Percentiles rank a stretch among this genome's conserved stretches.
Evolutionary conservation across 2,888 invertebrate species (phyloP).

Genomic region (Gastrophysa polygoni): DNA sequence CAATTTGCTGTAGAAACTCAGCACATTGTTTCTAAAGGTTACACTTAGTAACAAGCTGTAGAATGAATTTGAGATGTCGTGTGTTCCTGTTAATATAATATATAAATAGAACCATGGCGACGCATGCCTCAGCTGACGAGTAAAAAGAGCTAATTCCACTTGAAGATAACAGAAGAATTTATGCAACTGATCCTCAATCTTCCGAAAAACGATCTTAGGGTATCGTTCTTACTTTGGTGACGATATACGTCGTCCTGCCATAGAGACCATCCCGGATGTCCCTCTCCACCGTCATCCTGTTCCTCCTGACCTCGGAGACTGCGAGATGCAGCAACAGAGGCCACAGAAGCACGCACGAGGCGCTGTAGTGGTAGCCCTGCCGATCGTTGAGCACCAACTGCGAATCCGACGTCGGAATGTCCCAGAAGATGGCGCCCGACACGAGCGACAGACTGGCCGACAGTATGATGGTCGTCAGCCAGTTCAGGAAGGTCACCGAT

Average conservation of each 20-base stretch:
- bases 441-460: constrained; percentile 83
- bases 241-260: constrained; percentile 76
- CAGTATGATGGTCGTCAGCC: constrained; percentile 78
- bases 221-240: constrained; percentile 70
- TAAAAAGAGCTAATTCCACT: no score
- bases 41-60: no score
- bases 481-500: constrained; percentile 80
- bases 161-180: no score
- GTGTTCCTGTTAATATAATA: no score
- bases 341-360: constrained; percentile 79
- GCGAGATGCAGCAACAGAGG: constrained; percentile 74
- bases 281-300: constrained; percentile 72
- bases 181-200: no score
- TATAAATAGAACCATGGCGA: no score
- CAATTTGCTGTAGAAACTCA: no score
- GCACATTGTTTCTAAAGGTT: no score
- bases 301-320: constrained; percentile 63
- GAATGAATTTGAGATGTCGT: no score
- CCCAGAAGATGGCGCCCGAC: constrained; percentile 89
- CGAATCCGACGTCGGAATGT: constrained; percentile 77
- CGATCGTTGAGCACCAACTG: constrained; percentile 77
- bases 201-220: no score
- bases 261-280: constrained; percentile 84
- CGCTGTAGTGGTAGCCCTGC: constrained; percentile 81
- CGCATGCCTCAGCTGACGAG: no score